A percentile compares a stretch with the other conserved stretches of the same genome.
These are phyloP conservation scores for Exocentrus adspersus DNA, from an alignment of 2,888 invertebrate species.

Conservation along the genomic window DNA sequence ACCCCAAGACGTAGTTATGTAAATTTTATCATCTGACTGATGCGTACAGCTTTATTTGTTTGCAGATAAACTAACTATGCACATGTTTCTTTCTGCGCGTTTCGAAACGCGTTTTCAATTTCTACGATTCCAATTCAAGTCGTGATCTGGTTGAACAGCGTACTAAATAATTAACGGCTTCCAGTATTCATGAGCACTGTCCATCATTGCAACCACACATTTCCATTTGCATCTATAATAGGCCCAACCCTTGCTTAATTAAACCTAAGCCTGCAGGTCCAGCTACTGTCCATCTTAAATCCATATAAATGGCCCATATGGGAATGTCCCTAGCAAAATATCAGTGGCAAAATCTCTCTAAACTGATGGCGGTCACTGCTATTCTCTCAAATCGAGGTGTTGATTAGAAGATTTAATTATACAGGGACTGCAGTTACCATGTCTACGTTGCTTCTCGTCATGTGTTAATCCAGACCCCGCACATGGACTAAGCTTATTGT, in stretches of 20 bases:
- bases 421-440: slow-evolving; percentile 52
- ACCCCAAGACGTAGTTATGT: no score
- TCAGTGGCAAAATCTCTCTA: slow-evolving; percentile 47
- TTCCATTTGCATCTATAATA: slow-evolving; percentile 63
- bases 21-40: no score
- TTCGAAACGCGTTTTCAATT: background rate
- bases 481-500: slow-evolving; percentile 40
- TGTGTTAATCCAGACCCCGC: slow-evolving; percentile 3
- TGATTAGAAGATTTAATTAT: slow-evolving; percentile 64
- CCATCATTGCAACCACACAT: slow-evolving; percentile 57
- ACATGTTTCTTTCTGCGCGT: no score
- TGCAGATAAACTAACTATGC: no score
- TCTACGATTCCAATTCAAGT: background rate
- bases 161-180: slow-evolving; percentile 49
- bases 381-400: slow-evolving; percentile 60
- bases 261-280: slow-evolving; percentile 57
- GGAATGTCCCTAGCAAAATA: slow-evolving; percentile 54
- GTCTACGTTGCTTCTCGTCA: slow-evolving; percentile 25
- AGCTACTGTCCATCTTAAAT: slow-evolving; percentile 62
- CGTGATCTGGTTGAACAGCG: background rate
- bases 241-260: slow-evolving; percentile 59
- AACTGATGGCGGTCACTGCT: slow-evolving; percentile 54
- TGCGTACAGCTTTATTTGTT: no score
- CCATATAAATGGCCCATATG: slow-evolving; percentile 63
- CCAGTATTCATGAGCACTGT: slow-evolving; percentile 44